Conservation (phyloP, 2,888 invertebrate genomes). For the Apamea crenata region DNA sequence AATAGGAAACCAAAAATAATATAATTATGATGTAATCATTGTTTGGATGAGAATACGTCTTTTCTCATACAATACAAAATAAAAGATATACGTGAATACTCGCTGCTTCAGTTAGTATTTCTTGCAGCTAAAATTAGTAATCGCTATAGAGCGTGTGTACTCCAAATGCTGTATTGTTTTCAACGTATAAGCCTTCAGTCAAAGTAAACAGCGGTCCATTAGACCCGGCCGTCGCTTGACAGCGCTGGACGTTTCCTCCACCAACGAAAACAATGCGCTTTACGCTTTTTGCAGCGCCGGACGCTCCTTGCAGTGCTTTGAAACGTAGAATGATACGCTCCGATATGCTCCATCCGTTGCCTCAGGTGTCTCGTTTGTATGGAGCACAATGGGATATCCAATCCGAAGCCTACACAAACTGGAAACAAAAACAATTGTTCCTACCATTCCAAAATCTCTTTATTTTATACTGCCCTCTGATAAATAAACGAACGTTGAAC, state of each 20-base stretch:
- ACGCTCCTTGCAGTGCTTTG: conserved; percentile 80
- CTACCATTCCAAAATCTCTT: conserved; percentile 43
- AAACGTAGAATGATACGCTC: conserved; percentile 80
- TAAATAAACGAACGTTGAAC: conserved; percentile 51
- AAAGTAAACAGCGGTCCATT: conserved; percentile 85
- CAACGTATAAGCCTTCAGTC: conserved; percentile 76
- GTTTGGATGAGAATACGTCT: conserved; percentile 17
- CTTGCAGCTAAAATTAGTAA: conserved; percentile 63
- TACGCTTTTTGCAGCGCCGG: conserved; percentile 84
- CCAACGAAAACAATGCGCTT: conserved; percentile 85
- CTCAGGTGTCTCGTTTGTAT: conserved; percentile 74
- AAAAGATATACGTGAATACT: conserved; percentile 18
- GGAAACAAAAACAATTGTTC: conserved; percentile 65
- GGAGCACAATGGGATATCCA: conserved; percentile 72
- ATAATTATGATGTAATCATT: conserved; percentile 6
- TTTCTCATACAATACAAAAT: conserved; percentile 15
- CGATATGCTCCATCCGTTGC: conserved; percentile 77
- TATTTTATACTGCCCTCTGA: conserved; percentile 41
- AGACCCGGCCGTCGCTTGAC: conserved; percentile 80
- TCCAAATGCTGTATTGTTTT: conserved; percentile 70
- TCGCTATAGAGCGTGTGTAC: conserved; percentile 56
- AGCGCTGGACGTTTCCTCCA: conserved; percentile 80
- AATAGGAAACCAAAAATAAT: conserved; percentile 32
- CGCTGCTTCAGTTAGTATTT: conserved; percentile 9
- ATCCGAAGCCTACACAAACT: conserved; percentile 62